These are phyloP conservation scores for Phthorimaea operculella DNA, from an alignment of 1,140 invertebrate species.

Conservation along the genomic window DNA sequence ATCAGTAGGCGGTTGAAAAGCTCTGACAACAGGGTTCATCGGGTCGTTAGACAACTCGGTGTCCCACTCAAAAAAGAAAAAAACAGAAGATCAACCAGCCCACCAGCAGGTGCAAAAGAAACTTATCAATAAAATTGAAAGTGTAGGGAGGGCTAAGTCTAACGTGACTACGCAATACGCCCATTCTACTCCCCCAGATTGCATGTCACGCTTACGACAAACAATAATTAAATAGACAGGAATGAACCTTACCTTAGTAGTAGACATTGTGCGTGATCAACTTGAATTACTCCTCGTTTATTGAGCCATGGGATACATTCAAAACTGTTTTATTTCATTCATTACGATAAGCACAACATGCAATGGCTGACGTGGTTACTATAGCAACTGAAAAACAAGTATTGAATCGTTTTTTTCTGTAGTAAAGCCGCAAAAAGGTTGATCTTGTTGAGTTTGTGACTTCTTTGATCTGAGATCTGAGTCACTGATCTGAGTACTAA, in stretches of 20 bases:
- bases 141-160: background rate
- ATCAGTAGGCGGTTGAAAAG: no score
- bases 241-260: slow-evolving; percentile 47
- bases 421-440: no score
- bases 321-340: slow-evolving; percentile 62
- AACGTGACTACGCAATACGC: background rate
- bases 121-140: no score
- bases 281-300: slow-evolving; percentile 52
- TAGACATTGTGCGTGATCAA: slow-evolving; percentile 56
- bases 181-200: slow-evolving; percentile 12
- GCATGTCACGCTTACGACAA: slow-evolving; percentile 42
- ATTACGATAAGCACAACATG: slow-evolving; percentile 40
- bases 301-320: slow-evolving; percentile 54
- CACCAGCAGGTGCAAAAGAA: no score
- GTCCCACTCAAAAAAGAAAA: no score
- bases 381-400: slow-evolving; percentile 37
- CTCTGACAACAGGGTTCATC: no score
- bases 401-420: slow-evolving; percentile 23
- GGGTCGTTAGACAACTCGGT: no score
- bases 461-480: no score
- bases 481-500: no score
- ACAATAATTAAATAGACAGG: slow-evolving; percentile 53
- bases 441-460: no score
- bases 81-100: no score
- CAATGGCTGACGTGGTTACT: slow-evolving; percentile 31